These are phyloP conservation scores for Clamator glandarius DNA, from an alignment of 2,797 vertebrate genomes.

Conservation along the genomic window DNA sequence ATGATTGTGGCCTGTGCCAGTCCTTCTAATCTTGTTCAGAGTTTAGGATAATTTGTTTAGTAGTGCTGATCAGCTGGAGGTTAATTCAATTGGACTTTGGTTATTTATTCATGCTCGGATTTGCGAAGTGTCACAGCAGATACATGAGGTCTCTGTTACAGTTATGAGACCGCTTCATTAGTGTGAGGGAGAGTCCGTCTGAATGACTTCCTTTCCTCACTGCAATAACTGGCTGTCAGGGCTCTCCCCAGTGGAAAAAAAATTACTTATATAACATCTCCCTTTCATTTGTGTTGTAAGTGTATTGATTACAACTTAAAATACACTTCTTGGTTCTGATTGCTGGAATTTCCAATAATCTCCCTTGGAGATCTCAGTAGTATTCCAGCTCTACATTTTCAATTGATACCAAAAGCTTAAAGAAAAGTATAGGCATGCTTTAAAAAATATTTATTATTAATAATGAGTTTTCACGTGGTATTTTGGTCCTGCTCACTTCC, in stretches of 20 bases:
- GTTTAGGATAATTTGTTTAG: slow-evolving; percentile 77
- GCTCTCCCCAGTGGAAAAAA: slow-evolving; percentile 23
- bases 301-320: slow-evolving; percentile 44
- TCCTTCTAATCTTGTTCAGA: slow-evolving; percentile 74
- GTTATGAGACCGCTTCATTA: slow-evolving; percentile 72
- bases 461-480: not conserved
- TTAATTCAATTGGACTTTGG: slow-evolving; percentile 80
- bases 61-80: slow-evolving; percentile 76
- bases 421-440: not conserved
- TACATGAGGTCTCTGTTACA: slow-evolving; percentile 72
- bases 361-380: not conserved
- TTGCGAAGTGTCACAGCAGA: slow-evolving; percentile 74
- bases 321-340: not conserved
- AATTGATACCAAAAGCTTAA: not conserved
- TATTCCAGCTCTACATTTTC: not conserved
- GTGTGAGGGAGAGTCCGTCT: slow-evolving; percentile 47
- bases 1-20: slow-evolving; percentile 53
- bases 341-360: not conserved
- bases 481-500: not conserved
- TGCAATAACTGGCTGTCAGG: slow-evolving; percentile 47
- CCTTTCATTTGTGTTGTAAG: slow-evolving; percentile 23
- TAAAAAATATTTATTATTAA: not conserved
- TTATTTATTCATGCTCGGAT: slow-evolving; percentile 75
- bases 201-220: slow-evolving; percentile 17
- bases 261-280: slow-evolving; percentile 6